Evolutionary conservation across 2,888 invertebrate genomes (phyloP).

Genomic region (Scaptomyza reducta): DNA sequence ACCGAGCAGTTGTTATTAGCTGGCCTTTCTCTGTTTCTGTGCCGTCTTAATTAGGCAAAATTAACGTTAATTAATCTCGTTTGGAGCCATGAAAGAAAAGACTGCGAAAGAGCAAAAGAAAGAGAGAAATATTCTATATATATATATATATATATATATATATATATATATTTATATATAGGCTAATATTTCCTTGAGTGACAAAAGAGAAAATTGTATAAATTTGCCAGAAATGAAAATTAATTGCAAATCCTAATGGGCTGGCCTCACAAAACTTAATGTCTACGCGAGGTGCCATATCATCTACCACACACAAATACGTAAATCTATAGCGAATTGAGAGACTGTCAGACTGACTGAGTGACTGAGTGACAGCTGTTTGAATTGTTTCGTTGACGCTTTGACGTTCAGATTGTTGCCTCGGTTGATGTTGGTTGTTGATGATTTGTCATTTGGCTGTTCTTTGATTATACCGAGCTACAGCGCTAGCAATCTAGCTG

Average conservation of each 20-base stretch:
- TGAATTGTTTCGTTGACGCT: constrained; percentile 36
- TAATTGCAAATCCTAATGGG: constrained; percentile 69
- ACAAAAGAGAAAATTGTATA: constrained; percentile 52
- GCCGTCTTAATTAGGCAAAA: constrained; percentile 77
- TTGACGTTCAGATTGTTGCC: constrained; percentile 49
- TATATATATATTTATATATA: constrained; percentile 28
- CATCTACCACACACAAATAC: constrained; percentile 3
- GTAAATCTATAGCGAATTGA: neutral
- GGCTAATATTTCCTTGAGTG: constrained; percentile 44
- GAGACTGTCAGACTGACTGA: neutral
- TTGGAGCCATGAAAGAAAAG: constrained; percentile 23
- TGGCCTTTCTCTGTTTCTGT: constrained; percentile 30
- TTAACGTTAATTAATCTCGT: constrained; percentile 79
- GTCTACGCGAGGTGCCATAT: constrained; percentile 28
- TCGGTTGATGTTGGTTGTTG: constrained; percentile 44
- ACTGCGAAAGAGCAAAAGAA: neutral
- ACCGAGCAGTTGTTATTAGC: neutral
- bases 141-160: constrained; percentile 32
- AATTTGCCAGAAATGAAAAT: constrained; percentile 64
- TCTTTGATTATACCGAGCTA: constrained; percentile 18
- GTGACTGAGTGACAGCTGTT: constrained; percentile 33
- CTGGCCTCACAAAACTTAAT: constrained; percentile 39
- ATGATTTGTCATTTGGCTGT: constrained; percentile 53
- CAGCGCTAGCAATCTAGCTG: constrained; percentile 1
- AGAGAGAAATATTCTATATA: constrained; percentile 21